Evolutionary conservation across 2,797 vertebrate genomes (phyloP).

Genomic region (Holocentrus rufus): DNA sequence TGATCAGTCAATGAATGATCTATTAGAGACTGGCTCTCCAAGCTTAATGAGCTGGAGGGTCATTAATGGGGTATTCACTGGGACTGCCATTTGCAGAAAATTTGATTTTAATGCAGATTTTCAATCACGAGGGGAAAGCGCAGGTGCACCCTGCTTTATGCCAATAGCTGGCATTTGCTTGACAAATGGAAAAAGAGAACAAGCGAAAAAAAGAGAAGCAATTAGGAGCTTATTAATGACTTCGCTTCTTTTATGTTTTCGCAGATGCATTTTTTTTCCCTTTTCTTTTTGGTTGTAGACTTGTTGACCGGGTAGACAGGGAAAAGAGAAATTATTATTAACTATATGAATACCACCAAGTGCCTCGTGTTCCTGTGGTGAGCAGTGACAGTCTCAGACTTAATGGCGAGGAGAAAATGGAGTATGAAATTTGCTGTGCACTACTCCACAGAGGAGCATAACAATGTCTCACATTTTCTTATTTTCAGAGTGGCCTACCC

Average conservation of each 20-base stretch:
- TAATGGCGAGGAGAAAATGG: too few species aligned
- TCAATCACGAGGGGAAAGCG: conserved; percentile 37
- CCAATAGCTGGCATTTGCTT: conserved; percentile 22
- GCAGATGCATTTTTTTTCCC: conserved; percentile 10
- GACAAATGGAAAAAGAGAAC: conserved; percentile 32
- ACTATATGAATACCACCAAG: conserved; percentile 15
- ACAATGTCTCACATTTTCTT: neutral
- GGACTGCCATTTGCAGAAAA: conserved; percentile 54
- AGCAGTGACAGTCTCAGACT: neutral
- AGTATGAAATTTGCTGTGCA: neutral
- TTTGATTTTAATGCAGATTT: conserved; percentile 61
- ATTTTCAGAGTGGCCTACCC: neutral
- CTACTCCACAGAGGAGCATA: neutral
- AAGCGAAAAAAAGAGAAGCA: conserved; percentile 15
- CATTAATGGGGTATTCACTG: conserved; percentile 56
- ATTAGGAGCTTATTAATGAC: conserved; percentile 43
- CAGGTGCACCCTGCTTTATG: conserved; percentile 39
- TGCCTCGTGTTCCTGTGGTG: conserved; percentile 3
- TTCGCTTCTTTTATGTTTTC: conserved; percentile 17
- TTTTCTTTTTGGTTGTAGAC: conserved; percentile 20
- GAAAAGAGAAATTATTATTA: neutral
- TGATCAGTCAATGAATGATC: conserved; percentile 64
- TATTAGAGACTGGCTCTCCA: conserved; percentile 43
- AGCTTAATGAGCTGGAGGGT: conserved; percentile 56
- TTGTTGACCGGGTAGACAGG: conserved; percentile 2